Conservation (phyloP, 2,113 vertebrate genomes). For the Sphyrna mokarran region DNA sequence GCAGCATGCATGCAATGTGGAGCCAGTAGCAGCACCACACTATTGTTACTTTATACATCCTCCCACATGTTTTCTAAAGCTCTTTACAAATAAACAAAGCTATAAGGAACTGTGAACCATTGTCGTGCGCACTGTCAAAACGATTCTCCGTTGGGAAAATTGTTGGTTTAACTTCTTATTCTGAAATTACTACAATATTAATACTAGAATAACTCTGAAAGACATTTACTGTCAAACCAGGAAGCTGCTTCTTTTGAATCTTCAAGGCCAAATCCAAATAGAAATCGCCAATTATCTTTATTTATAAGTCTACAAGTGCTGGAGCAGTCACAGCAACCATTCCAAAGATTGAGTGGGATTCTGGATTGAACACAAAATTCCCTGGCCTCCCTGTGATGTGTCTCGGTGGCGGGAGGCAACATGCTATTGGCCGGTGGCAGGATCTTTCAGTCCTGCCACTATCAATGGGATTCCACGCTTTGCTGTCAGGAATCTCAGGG, state of each 20-base stretch:
- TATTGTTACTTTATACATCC: slow-evolving; percentile 29
- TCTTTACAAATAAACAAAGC: slow-evolving; percentile 20
- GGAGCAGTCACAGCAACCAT: background rate
- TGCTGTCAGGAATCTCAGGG: too few relatives aligned
- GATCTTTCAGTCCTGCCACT: too few relatives aligned
- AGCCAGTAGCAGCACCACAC: background rate
- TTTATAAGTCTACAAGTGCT: background rate
- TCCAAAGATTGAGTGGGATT: background rate
- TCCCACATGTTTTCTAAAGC: background rate
- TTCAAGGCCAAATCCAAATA: background rate
- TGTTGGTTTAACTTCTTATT: background rate
- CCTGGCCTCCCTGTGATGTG: too few relatives aligned
- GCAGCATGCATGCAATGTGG: background rate
- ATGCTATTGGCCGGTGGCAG: too few relatives aligned
- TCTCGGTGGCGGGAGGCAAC: too few relatives aligned
- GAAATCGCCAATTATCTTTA: background rate
- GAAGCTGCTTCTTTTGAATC: background rate
- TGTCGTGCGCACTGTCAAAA: background rate
- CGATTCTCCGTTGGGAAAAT: background rate
- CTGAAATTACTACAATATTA: background rate
- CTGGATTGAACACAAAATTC: background rate
- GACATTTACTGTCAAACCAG: background rate
- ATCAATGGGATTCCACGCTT: too few relatives aligned
- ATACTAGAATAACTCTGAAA: background rate
- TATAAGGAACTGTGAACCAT: background rate